A percentile compares a stretch with the other conserved stretches of the same genome.
Evolutionary conservation across 2,797 vertebrate species (phyloP).

Genomic region (Florisuga fusca): DNA sequence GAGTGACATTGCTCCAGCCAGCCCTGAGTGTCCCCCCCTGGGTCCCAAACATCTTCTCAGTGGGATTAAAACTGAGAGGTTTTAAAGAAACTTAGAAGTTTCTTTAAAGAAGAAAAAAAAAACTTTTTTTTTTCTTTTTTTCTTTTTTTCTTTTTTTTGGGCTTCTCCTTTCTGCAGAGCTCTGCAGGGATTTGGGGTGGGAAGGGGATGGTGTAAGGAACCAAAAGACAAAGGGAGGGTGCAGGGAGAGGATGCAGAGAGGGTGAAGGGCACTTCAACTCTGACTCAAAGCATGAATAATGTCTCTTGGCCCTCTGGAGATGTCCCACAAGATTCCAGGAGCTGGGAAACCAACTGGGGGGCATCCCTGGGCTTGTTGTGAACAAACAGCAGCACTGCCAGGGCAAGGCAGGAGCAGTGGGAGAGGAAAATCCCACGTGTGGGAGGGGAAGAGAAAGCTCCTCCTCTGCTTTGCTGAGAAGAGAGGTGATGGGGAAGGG

Average conservation of each 20-base stretch:
- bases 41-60: fast-evolving
- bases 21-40: not conserved
- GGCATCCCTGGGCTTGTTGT: fast-evolving
- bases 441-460: not conserved
- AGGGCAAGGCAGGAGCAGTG: not conserved
- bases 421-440: fast-evolving
- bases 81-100: too few species aligned
- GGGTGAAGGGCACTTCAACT: not conserved
- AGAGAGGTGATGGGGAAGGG: not conserved
- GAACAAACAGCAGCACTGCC: not conserved
- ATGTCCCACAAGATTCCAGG: not conserved
- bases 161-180: not conserved
- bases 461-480: not conserved
- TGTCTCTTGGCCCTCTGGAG: not conserved
- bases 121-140: too few species aligned
- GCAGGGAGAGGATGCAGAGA: not conserved
- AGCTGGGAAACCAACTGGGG: not conserved
- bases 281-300: not conserved
- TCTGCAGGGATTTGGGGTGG: not conserved
- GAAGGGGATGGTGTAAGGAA: not conserved
- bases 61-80: not conserved
- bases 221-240: fast-evolving
- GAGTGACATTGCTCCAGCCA: fast-evolving
- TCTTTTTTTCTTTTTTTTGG: not conserved
- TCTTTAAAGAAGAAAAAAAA: too few species aligned